Evolutionary conservation across 1,140 invertebrate species (phyloP).

Genomic region (Nymphalis io): DNA sequence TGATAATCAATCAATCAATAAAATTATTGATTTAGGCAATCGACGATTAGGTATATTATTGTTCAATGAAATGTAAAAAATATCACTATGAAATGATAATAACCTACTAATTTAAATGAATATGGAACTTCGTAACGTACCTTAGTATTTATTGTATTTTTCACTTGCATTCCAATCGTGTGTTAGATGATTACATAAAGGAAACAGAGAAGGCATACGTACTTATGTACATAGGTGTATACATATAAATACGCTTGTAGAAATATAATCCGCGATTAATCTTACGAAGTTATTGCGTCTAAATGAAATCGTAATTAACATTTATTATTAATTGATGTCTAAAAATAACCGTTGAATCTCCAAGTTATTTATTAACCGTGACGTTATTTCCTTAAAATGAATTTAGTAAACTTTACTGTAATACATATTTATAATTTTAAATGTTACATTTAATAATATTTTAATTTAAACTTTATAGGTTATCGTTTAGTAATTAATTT

Average conservation of each 20-base stretch:
- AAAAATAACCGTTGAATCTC: conserved; percentile 14
- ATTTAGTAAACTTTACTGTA: no score
- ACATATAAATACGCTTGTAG: neutral
- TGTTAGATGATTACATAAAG: neutral
- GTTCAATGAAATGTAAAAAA: no score
- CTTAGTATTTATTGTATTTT: neutral
- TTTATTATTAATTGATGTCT: conserved; percentile 21
- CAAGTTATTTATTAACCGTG: conserved; percentile 13
- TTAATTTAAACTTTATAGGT: no score
- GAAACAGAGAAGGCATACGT: neutral
- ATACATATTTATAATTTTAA: neutral
- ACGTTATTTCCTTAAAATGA: no score
- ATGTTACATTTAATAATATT: neutral
- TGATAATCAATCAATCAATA: no score
- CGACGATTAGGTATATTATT: no score
- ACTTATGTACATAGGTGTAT: neutral
- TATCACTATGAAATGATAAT: no score
- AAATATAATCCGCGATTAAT: conserved; percentile 1
- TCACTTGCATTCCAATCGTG: neutral
- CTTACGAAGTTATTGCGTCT: neutral
- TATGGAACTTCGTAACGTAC: neutral
- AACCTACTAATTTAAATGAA: no score
- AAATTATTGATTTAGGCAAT: no score
- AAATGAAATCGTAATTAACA: conserved; percentile 4
- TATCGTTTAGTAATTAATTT: no score